phyloP scores from a whole-genome alignment of 2,113 vertebrate genomes.

The Acanthisitta chloris region DNA sequence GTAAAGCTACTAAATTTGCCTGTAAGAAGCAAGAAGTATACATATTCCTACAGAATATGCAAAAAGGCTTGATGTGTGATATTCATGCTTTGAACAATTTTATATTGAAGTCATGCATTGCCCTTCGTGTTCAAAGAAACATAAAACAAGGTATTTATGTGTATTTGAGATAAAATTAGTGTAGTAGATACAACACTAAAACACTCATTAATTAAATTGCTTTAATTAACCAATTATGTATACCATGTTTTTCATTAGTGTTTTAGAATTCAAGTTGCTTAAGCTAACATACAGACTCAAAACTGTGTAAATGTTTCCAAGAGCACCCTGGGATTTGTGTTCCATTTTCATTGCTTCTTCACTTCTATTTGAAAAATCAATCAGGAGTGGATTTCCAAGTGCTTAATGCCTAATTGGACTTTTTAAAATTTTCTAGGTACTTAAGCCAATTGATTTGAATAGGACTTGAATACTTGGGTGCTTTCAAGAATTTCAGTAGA shows the following conservation, averaged over 20 bases:
- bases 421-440: background rate
- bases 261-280: background rate
- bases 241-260: background rate
- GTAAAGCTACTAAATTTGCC: background rate
- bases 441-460: background rate
- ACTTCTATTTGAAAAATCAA: background rate
- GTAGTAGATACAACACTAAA: background rate
- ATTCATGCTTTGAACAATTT: background rate
- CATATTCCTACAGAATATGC: background rate
- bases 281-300: background rate
- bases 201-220: conserved; percentile 27
- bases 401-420: background rate
- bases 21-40: background rate
- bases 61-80: background rate
- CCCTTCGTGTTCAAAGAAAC: background rate
- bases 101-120: background rate
- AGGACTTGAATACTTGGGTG: background rate
- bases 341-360: background rate
- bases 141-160: background rate
- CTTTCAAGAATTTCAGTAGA: background rate
- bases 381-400: background rate
- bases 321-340: background rate
- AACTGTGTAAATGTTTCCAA: background rate
- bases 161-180: background rate
- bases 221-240: conserved; percentile 1